These are phyloP conservation scores for Hybognathus amarus DNA, from an alignment of 2,797 vertebrate genomes.

Conservation along the genomic window DNA sequence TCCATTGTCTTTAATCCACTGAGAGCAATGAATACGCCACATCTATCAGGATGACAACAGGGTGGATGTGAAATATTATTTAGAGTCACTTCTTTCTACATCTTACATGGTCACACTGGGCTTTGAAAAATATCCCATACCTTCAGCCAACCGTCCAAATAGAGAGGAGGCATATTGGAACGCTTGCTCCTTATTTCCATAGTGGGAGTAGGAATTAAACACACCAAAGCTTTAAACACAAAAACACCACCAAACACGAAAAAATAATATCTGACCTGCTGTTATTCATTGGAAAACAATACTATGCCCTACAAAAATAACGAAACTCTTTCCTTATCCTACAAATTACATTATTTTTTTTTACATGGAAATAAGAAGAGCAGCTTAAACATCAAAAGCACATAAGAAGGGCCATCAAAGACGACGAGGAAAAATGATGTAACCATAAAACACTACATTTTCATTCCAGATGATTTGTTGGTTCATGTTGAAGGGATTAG, in stretches of 20 bases:
- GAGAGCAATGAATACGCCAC: neutral
- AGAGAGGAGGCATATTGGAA: neutral
- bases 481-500: neutral
- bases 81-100: neutral
- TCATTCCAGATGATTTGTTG: neutral
- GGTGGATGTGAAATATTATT: neutral
- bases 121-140: neutral
- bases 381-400: neutral
- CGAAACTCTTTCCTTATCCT: neutral
- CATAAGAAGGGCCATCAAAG: neutral
- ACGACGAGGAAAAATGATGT: neutral
- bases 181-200: neutral
- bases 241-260: neutral
- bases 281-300: constrained; percentile 4
- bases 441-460: neutral
- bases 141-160: neutral
- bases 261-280: neutral
- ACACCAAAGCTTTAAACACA: neutral
- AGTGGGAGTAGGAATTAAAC: neutral
- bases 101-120: neutral
- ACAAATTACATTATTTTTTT: neutral
- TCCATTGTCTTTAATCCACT: constrained; percentile 9
- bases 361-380: neutral
- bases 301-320: neutral
- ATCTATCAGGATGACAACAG: constrained; percentile 13